Evolutionary conservation across 2,113 vertebrate genomes (phyloP).

Genomic region (Motacilla alba): DNA sequence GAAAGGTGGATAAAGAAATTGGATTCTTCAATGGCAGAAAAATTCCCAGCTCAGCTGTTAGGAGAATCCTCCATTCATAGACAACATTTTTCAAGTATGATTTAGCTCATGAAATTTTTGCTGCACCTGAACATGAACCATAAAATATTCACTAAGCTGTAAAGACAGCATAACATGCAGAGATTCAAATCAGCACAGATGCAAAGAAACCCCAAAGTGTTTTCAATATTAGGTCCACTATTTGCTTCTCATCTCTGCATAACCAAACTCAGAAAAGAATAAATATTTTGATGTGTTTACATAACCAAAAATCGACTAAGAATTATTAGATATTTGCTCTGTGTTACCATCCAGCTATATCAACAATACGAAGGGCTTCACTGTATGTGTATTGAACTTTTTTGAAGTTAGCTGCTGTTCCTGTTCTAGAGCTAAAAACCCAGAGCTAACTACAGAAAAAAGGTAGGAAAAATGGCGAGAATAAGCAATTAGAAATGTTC

Average conservation of each 20-base stretch:
- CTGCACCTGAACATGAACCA: not conserved
- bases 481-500: not conserved
- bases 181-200: not conserved
- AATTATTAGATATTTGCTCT: not conserved
- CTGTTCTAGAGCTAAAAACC: not conserved
- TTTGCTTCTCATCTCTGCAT: not conserved
- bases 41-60: not conserved
- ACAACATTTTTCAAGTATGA: not conserved
- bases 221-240: not conserved
- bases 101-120: not conserved
- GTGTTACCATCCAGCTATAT: not conserved
- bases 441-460: not conserved
- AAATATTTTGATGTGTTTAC: not conserved
- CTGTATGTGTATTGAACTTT: accelerated
- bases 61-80: not conserved
- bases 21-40: not conserved
- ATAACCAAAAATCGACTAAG: not conserved
- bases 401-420: not conserved
- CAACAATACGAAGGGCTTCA: not conserved
- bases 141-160: not conserved
- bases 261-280: not conserved
- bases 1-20: slow-evolving; percentile 19
- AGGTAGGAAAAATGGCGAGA: not conserved
- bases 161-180: not conserved
- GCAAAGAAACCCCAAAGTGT: not conserved